phyloP scores from a whole-genome alignment of 2,888 invertebrate species.

The Microctonus aethiopoides region DNA sequence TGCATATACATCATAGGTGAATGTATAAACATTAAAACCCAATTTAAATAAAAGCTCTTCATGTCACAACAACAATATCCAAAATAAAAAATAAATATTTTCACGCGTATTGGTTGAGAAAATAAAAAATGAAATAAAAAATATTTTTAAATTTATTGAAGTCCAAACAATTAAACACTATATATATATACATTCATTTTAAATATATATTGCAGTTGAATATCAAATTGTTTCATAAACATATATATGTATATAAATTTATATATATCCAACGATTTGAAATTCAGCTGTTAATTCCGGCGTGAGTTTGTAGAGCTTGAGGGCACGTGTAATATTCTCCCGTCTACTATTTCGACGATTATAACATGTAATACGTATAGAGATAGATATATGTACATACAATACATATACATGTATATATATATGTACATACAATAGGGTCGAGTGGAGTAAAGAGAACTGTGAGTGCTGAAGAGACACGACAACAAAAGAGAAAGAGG shows the following conservation, averaged over 20 bases:
- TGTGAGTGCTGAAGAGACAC: background rate
- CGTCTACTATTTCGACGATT: constrained; percentile 1
- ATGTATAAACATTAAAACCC: constrained; percentile 29
- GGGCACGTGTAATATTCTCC: constrained; percentile 28
- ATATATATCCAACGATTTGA: constrained; percentile 38
- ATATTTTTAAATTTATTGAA: constrained; percentile 14
- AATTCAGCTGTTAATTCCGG: constrained; percentile 54
- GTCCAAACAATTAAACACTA: constrained; percentile 21
- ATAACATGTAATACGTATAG: background rate
- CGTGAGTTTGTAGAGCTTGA: constrained; percentile 47
- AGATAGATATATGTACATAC: background rate
- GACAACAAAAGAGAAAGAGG: background rate
- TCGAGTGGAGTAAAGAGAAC: background rate
- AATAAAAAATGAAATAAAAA: constrained; percentile 1
- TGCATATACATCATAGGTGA: background rate
- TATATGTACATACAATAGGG: too few relatives aligned
- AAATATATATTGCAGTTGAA: too few relatives aligned
- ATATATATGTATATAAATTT: too few relatives aligned
- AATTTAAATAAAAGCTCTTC: constrained; percentile 40
- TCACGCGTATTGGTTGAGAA: constrained; percentile 15
- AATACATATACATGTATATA: too few relatives aligned
- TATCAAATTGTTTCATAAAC: too few relatives aligned
- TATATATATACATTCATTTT: too few relatives aligned
- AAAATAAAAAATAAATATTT: background rate
- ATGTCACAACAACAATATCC: background rate